Evolutionary conservation across 1,140 invertebrate species (phyloP).

Genomic region (Ostrea edulis): DNA sequence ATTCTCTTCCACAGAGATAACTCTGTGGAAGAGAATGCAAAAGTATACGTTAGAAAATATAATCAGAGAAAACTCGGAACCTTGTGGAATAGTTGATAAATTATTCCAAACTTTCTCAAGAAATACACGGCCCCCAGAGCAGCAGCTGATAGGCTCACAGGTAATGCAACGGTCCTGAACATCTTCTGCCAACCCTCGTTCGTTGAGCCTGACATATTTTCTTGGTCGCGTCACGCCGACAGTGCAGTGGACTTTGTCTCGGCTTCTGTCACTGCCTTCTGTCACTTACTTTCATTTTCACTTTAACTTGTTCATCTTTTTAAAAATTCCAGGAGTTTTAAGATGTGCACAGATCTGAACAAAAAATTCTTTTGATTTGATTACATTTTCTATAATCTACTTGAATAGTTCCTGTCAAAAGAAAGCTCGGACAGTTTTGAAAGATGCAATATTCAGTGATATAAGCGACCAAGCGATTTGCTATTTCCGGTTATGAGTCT

Average conservation of each 20-base stretch:
- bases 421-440: too few species aligned
- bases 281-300: constrained; percentile 21
- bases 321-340: too few species aligned
- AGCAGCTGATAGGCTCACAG: constrained; percentile 66
- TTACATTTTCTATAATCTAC: too few species aligned
- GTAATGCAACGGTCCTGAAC: constrained; percentile 62
- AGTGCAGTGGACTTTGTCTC: background rate
- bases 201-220: background rate
- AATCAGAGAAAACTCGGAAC: constrained; percentile 32
- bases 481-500: constrained; percentile 18
- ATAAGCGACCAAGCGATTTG: constrained; percentile 4
- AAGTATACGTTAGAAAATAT: background rate
- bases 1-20: too few species aligned
- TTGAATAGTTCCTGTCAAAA: too few species aligned
- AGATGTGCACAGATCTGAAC: too few species aligned
- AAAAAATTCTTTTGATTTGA: too few species aligned
- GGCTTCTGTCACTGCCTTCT: constrained; percentile 10
- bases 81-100: constrained; percentile 75
- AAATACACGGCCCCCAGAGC: constrained; percentile 68
- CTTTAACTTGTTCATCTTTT: background rate
- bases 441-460: background rate
- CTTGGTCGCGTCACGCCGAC: background rate
- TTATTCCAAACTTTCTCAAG: constrained; percentile 70
- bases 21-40: too few species aligned
- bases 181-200: constrained; percentile 53